Base-by-base conservation (phyloP, 2,888 invertebrate genomes). In the Lithophane ornitopus region DNA sequence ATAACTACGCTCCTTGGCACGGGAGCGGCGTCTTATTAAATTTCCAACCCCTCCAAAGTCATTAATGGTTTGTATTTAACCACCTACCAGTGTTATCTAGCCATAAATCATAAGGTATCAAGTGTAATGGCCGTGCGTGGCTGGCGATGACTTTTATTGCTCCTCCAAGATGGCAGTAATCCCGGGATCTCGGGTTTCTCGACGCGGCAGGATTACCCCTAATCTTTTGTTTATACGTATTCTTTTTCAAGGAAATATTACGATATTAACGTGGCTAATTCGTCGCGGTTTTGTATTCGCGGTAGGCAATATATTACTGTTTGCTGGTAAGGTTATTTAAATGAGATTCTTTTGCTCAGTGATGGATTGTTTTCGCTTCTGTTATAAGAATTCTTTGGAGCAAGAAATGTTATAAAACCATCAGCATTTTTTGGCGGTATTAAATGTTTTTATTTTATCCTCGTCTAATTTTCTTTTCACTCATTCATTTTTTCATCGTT, bases 21-120 rank as follows among this genome's bases (percentile, higher is more conserved):
- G 67, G 92, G 90, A 92, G 92, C 93, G 89, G 93, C 93, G 93
- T 95, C 96, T 96, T 96, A 96, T 96, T 96, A 96, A 96, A 96
- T 96, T 96, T 96, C 95, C 92, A 92, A 81, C 95, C 96, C 95
- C 95, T 94, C 94, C 90, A 92, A 94, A 95, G 94, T 96, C 96
- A 96, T 96, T 96, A 96, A 96, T 95, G 96, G 96, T 95, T 95
- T 94, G 94, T 94, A 94, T 94, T 95, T 94, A 95, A 95, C 96
- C 95, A 95, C 94, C 94, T 94, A 93, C 92, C 93, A 92, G 90
- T 92, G 94, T 93, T 95, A 93, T 93, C 93, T 91, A 88, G 90
- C 88, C 88, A 96, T 96, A 95, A 96, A 96, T 96, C 96, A 96
- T 96, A 94, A 94, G 94, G 93, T 91, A 92, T 94, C 93, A 91